phyloP scores from a whole-genome alignment of 1,140 invertebrate genomes.

The Camponotus vicinus region DNA sequence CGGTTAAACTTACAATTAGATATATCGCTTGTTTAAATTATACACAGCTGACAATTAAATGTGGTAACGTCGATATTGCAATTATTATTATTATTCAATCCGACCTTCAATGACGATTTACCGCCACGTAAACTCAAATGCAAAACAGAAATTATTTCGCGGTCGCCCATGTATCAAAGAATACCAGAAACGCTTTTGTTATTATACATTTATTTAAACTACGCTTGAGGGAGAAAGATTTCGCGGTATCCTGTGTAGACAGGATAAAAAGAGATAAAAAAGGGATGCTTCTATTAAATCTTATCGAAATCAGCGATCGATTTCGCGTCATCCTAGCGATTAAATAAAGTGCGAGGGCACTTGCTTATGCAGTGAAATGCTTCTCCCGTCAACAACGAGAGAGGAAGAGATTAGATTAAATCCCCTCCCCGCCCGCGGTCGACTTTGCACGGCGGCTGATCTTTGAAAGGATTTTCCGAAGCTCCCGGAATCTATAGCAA shows the following conservation, averaged over 20 bases:
- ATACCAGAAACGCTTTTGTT: not conserved
- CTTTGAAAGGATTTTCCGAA: not conserved
- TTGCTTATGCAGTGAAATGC: conserved; percentile 15
- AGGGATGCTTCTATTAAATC: not conserved
- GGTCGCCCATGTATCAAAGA: not conserved
- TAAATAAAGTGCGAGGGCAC: not conserved
- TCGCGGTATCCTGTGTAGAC: not conserved
- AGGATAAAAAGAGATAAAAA: not conserved
- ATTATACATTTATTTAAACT: conserved; percentile 32
- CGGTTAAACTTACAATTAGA: conserved; percentile 21
- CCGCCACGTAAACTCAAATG: not conserved
- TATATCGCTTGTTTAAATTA: conserved; percentile 21
- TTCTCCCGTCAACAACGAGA: conserved; percentile 15
- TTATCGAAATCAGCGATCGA: conserved; percentile 41
- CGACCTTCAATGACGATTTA: not conserved
- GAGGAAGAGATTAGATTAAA: conserved; percentile 57
- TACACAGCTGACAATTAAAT: conserved; percentile 44
- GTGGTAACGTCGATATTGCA: conserved; percentile 4
- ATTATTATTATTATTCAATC: conserved; percentile 17
- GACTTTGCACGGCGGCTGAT: not conserved
- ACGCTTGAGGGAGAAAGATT: not conserved
- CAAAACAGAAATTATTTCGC: not conserved
- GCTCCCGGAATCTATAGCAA: not conserved
- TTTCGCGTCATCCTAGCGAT: conserved; percentile 2
- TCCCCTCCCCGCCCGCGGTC: conserved; percentile 6